These are phyloP conservation scores for Mastomys coucha DNA, from an alignment of 2,113 vertebrate species.

Conservation along the genomic window DNA sequence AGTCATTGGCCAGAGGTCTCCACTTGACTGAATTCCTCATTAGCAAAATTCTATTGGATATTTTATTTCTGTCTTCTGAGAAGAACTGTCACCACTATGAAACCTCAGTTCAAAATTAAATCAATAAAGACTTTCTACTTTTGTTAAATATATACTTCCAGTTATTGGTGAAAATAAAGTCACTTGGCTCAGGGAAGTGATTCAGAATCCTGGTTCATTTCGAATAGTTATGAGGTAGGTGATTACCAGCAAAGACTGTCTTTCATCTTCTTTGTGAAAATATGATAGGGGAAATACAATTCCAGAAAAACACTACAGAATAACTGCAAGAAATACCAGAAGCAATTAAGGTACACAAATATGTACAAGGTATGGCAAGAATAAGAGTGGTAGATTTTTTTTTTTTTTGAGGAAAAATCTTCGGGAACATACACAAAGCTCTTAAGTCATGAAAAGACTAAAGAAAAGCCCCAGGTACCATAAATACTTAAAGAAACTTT, in stretches of 20 bases:
- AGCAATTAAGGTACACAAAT: constrained; percentile 16
- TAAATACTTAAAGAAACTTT: neutral
- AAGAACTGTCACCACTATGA: neutral
- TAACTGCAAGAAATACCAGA: constrained; percentile 63
- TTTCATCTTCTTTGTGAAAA: constrained; percentile 69
- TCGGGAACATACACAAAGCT: neutral
- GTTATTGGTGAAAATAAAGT: constrained; percentile 67
- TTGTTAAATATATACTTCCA: constrained; percentile 64
- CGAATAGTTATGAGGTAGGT: constrained; percentile 56
- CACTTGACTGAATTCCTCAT: constrained; percentile 43
- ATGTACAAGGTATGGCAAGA: neutral
- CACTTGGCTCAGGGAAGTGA: constrained; percentile 60
- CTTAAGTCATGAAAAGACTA: neutral
- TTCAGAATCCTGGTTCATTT: constrained; percentile 33
- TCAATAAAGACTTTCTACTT: constrained; percentile 67
- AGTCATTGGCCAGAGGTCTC: constrained; percentile 17
- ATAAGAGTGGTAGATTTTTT: neutral
- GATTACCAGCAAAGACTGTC: constrained; percentile 69
- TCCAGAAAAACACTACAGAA: constrained; percentile 40
- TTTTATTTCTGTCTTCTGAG: constrained; percentile 46
- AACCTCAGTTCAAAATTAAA: constrained; percentile 56
- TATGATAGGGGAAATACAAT: constrained; percentile 18
- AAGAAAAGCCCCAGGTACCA: neutral
- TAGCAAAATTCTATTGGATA: constrained; percentile 28
- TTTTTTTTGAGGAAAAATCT: neutral